These are phyloP conservation scores for Nematolebias whitei DNA, from an alignment of 2,113 vertebrate genomes.

Conservation along the genomic window DNA sequence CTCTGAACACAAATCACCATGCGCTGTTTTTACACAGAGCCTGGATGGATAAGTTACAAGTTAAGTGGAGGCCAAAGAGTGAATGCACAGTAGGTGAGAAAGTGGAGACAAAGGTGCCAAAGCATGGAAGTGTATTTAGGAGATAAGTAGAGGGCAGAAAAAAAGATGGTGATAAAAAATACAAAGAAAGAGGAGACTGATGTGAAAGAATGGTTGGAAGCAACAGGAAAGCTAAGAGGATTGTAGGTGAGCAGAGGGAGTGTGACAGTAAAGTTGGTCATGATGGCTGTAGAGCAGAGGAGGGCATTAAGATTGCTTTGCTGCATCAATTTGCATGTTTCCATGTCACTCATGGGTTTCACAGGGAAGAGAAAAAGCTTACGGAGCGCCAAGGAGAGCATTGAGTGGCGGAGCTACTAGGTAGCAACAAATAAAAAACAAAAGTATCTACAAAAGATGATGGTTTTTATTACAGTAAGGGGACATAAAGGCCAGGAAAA, in stretches of 20 bases:
- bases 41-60: background rate
- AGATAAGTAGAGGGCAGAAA: slow-evolving; percentile 2
- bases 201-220: slow-evolving; percentile 21
- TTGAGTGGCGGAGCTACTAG: too few species aligned
- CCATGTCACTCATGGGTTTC: slow-evolving; percentile 48
- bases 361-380: slow-evolving; percentile 22
- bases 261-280: slow-evolving; percentile 52
- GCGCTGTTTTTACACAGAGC: slow-evolving; percentile 37
- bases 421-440: too few species aligned
- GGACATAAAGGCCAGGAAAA: too few species aligned
- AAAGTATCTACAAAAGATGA: too few species aligned
- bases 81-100: slow-evolving; percentile 24
- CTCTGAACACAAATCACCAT: slow-evolving; percentile 17
- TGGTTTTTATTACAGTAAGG: too few species aligned
- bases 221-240: slow-evolving; percentile 24
- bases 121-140: slow-evolving; percentile 2
- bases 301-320: slow-evolving; percentile 50
- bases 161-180: background rate
- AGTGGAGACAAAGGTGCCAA: slow-evolving; percentile 16
- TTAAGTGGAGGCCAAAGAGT: slow-evolving; percentile 8
- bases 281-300: slow-evolving; percentile 45
- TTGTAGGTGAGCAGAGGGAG: slow-evolving; percentile 42
- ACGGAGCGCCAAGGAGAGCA: too few species aligned
- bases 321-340: slow-evolving; percentile 55
- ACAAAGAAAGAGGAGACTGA: slow-evolving; percentile 2